These are phyloP conservation scores for Tetranychus cinnabarinus DNA, from an alignment of 1,140 invertebrate genomes.

Conservation along the genomic window DNA sequence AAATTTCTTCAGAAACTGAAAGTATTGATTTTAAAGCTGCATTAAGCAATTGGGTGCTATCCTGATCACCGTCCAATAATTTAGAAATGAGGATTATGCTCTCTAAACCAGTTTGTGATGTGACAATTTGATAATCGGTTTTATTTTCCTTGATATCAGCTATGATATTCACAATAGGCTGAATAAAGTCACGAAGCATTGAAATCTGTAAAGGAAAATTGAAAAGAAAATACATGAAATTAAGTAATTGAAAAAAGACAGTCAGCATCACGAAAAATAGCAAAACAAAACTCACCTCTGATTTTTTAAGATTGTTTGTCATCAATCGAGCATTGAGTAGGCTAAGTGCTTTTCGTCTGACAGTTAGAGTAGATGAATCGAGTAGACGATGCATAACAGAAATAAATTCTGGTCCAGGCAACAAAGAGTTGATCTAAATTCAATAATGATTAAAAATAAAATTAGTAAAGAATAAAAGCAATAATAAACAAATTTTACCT, in stretches of 20 bases:
- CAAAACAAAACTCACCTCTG: too few species aligned
- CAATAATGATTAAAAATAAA: neutral
- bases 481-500: neutral
- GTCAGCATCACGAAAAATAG: too few species aligned
- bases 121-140: neutral
- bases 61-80: neutral
- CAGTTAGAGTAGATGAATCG: neutral
- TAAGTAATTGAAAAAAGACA: neutral
- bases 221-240: neutral
- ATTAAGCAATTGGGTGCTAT: neutral
- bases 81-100: conserved; percentile 1
- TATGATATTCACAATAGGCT: neutral
- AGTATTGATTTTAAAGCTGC: neutral
- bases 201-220: neutral
- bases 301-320: too few species aligned
- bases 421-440: neutral
- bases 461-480: neutral
- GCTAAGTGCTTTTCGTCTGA: neutral
- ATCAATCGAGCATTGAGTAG: neutral
- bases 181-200: neutral
- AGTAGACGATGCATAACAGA: neutral
- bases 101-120: neutral
- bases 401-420: neutral
- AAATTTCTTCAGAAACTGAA: neutral
- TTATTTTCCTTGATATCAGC: neutral